Evolutionary conservation across 2,113 vertebrate genomes (phyloP), one percentile per base, ranked within the genome.

Genomic region (Ptilorrhoa leucosticta): DNA sequence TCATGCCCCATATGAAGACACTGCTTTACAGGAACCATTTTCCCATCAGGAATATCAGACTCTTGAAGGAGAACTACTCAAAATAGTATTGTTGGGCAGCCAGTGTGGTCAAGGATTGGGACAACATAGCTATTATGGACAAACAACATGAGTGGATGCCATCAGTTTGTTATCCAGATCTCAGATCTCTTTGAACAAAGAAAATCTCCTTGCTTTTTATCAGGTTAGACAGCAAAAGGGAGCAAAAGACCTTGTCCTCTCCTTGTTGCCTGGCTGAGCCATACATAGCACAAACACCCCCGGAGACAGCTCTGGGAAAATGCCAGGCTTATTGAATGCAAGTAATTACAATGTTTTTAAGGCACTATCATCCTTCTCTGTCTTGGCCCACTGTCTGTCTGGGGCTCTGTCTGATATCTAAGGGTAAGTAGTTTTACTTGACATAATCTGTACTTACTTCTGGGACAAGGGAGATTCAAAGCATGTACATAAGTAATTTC

Each of bases 341-440:
- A 73, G 33, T 86, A 92, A 92, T 90, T 92, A 78, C 40, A 77
- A 53, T 50, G 63, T 45, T 93, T 89, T 92, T 53, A 86, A 80
- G 68, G 42, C 0, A 7, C 28, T 92, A 37, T 40, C 37, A 80
- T 77, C 68, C 75, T 90, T 72, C 79, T 87, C 1, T 1, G 24
- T 83, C 64, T 83, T 86, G 60, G 45, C 60, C 69, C 31, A 24
- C 51, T 83, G 42, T 92, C 88, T 94, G 88, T 92, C 76, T 88
- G 71, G 42, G 44, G 51, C 50, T 92, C 39, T 88, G 71, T 90
- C 71, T 97, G 54, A 58, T 90, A 30, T 89, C 81, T 95, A 51
- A 70, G 56, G 39, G 10, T 70, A 50, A 78, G 42, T 27, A 88
- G 39, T 81, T 84, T 75, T 81, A 66, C 31, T 89, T 93, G 64